These are phyloP conservation scores for Cyclophora albipunctata DNA, from an alignment of 2,888 invertebrate species.

Conservation along the genomic window DNA sequence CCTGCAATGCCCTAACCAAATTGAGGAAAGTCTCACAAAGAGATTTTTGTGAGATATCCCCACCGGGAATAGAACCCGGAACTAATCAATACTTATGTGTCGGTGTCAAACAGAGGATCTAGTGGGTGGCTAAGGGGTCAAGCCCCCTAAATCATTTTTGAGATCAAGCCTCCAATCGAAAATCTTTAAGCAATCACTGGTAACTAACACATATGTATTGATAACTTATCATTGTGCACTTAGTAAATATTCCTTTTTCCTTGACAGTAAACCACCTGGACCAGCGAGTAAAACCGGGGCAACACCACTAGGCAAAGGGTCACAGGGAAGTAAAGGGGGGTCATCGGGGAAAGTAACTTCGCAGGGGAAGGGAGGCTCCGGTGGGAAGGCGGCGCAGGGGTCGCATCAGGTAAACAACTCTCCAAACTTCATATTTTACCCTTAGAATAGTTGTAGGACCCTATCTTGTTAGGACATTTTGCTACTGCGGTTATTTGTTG, in stretches of 20 bases:
- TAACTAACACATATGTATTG: too few species aligned
- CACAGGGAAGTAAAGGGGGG: constrained; percentile 31
- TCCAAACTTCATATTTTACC: neutral
- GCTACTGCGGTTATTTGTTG: too few species aligned
- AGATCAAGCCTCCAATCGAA: neutral
- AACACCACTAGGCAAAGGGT: constrained; percentile 46
- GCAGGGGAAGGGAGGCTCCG: constrained; percentile 43
- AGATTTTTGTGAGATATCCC: too few species aligned
- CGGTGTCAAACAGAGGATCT: too few species aligned
- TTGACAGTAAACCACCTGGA: constrained; percentile 69
- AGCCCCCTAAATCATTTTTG: neutral
- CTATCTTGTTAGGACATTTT: neutral
- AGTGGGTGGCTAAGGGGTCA: too few species aligned
- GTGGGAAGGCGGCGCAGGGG: constrained; percentile 42
- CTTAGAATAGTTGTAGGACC: neutral
- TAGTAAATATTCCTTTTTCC: constrained; percentile 26
- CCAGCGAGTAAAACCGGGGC: constrained; percentile 72
- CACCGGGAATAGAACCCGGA: too few species aligned
- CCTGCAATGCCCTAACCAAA: too few species aligned
- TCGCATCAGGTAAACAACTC: constrained; percentile 42
- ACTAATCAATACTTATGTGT: too few species aligned
- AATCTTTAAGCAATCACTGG: too few species aligned
- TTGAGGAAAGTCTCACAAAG: too few species aligned
- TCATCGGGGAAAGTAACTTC: constrained; percentile 38
- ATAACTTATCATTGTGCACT: too few species aligned